Base-by-base conservation (phyloP, 2,797 vertebrate species). In the Arvicola amphibius region DNA sequence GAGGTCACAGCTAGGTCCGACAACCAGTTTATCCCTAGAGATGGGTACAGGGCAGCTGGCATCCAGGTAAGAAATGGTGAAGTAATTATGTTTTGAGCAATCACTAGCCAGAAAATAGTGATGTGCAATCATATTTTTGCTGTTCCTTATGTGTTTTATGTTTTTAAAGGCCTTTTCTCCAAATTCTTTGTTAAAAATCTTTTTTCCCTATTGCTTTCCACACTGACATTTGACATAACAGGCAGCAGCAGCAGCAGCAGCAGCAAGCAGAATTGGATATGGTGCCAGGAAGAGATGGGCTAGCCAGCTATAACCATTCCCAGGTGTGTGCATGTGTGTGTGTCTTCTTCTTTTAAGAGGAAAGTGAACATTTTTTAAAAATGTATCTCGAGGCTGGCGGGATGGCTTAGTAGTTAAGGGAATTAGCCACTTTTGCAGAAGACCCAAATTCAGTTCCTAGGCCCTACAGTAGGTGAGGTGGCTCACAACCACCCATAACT, bases 241-340 rank as follows among this genome's bases (percentile, higher is more conserved):
- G 99, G 98, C 99, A 99, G 96, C 99, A 99, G 97, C 99, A 99
- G 94, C 99, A 99, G 94, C 99, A 99, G 98, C 78, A 83, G 95
- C 99, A 99, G 95, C 99, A 99, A 96, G 96, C 99, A 0, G 99
- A 99, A 93, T 94, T 99, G 78, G 99, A 99, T 17, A 99, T 99
- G 96, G 99, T 99, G 2, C 98, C 99, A 3, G 98, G 98, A 34
- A 98, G 99, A 98, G 99, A 99, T 14, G 98, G 98, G 43, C 95
- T 99, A 95, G 89, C 98, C 65, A 97, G 97, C 0, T 99, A 99
- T 0, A 98, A 96, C 90, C 99, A 98, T 97, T 94, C 98, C 0
- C 99, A 99, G 98, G 99, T 98, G 69, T 98, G 69, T 97, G 99
- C 98, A 63, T 98, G 69, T 97, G 81, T 79, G 5, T 5, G 37